Evolutionary conservation across 2,888 invertebrate genomes (phyloP), one percentile per base, ranked within the genome.

Genomic region (Eupithecia insigniata): DNA sequence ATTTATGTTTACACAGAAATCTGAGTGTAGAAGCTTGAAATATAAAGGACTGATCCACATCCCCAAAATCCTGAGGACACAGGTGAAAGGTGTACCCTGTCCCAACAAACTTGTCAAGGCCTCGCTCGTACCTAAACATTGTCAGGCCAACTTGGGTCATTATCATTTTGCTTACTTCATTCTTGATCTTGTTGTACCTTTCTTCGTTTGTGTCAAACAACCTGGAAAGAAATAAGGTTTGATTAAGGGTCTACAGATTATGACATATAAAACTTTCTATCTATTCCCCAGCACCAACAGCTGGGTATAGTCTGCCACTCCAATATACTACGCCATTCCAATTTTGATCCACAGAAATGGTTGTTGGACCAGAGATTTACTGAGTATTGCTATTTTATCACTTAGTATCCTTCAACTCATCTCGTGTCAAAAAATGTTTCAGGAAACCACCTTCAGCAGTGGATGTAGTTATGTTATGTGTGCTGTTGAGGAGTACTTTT

Each of bases 131-230:
- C 64, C 90, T 90, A 87, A 96, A 97, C 77, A 96, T 92, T 2
- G 96, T 95, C 12, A 97, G 84, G 0, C 97, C 97, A 74, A 97
- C 91, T 90, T 97, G 97, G 1, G 96, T 90, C 79, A 96, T 95
- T 69, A 96, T 90, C 84, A 95, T 95, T 60, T 90, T 89, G 75
- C 87, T 84, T 0, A 92, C 87, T 86, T 91, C 89, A 62, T 82
- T 85, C 71, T 90, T 93, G 0, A 93, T 83, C 26, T 74, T 80
- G 51, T 92, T 79, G 76, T 93, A 94, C 75, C 93, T 83, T n/a
- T 90, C 89, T 82, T 90, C 87, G 80, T 81, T 87, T 22, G 89
- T 90, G 71, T 94, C 91, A 81, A 93, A 94, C 71, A 93, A 83
- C 69, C 94, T 94, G 88, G 66, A 92, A 85, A 43, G 66, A 30